Evolutionary conservation across 2,113 vertebrate species (phyloP).

Genomic region (Chaenogobius annularis): DNA sequence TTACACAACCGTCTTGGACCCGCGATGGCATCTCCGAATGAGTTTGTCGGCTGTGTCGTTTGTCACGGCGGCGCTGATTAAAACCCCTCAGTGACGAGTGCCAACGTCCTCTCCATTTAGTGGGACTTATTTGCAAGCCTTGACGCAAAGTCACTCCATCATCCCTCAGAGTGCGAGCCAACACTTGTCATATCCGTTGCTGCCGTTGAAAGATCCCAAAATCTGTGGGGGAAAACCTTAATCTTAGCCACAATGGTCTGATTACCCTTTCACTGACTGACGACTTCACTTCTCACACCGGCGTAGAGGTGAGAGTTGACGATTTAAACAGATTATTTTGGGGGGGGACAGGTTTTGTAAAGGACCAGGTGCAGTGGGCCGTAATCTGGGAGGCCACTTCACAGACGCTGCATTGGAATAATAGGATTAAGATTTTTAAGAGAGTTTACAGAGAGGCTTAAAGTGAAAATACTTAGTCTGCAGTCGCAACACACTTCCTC

Average conservation of each 20-base stretch:
- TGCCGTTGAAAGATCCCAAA: conserved; percentile 30
- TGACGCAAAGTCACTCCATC: conserved; percentile 52
- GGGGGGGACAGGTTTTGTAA: background rate
- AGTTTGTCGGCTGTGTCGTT: conserved; percentile 25
- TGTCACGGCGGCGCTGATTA: conserved; percentile 53
- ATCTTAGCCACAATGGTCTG: conserved; percentile 45
- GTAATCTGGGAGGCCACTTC: conserved; percentile 30
- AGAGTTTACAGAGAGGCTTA: conserved; percentile 37
- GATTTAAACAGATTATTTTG: conserved; percentile 21
- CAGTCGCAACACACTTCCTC: conserved; percentile 2
- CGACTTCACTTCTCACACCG: conserved; percentile 44
- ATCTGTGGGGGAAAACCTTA: conserved; percentile 25
- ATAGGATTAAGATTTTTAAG: conserved; percentile 39
- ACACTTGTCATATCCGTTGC: conserved; percentile 48
- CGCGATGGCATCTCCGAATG: conserved; percentile 48
- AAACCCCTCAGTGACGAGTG: conserved; percentile 16
- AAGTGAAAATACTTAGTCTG: conserved; percentile 28
- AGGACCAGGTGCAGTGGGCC: conserved; percentile 17
- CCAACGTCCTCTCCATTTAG: conserved; percentile 50
- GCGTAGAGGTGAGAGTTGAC: conserved; percentile 28
- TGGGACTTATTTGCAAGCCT: conserved; percentile 47
- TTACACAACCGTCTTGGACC: conserved; percentile 31
- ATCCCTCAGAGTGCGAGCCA: conserved; percentile 39
- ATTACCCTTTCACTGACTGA: conserved; percentile 37
- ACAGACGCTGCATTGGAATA: conserved; percentile 28